A percentile compares a stretch with the other conserved stretches of the same genome.
Conservation (phyloP, 2,113 vertebrate genomes). For the Galemys pyrenaicus region DNA sequence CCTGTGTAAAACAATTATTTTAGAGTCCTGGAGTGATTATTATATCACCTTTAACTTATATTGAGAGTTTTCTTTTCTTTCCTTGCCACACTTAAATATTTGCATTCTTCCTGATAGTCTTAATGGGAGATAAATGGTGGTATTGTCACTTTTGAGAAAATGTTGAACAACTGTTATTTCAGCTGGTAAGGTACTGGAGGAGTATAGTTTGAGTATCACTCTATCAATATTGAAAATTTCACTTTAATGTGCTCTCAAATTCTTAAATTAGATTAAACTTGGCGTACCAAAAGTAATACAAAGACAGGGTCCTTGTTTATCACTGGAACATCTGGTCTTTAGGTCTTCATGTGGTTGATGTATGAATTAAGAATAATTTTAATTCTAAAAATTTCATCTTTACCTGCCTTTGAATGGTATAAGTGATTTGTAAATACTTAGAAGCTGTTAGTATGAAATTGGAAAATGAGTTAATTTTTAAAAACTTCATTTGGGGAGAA, state of each 20-base stretch:
- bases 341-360: neutral
- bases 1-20: neutral
- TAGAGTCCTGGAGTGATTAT: neutral
- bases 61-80: neutral
- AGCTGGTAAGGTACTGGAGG: neutral
- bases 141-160: neutral
- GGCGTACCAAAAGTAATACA: neutral
- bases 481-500: neutral
- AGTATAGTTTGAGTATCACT: neutral
- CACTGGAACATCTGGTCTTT: neutral
- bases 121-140: neutral
- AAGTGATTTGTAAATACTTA: slow-evolving; percentile 5
- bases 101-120: neutral
- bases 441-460: neutral
- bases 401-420: neutral
- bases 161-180: neutral
- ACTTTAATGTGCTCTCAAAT: neutral
- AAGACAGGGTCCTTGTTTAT: neutral
- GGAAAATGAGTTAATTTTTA: neutral
- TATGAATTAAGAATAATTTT: neutral
- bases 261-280: neutral
- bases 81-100: neutral
- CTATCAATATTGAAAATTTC: neutral
- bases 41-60: neutral
- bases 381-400: slow-evolving; percentile 32